Conservation (phyloP, 2,797 vertebrate species). For the Xiphorhynchus erythropygius region DNA sequence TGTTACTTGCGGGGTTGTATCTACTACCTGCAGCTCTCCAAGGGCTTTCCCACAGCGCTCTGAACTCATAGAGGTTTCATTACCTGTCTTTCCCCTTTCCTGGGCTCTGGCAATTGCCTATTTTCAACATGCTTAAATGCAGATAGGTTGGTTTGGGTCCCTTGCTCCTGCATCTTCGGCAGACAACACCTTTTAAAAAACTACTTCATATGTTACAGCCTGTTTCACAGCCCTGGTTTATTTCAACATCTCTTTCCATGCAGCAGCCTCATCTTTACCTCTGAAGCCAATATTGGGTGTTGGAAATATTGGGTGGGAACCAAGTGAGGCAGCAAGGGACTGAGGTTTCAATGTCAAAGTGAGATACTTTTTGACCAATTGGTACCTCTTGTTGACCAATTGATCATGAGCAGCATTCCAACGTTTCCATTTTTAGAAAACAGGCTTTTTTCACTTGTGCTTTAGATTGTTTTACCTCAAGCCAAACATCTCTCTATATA, state of each 20-base stretch:
- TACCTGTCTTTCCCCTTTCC: background rate
- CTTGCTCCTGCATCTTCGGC: background rate
- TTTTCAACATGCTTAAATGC: background rate
- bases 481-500: background rate
- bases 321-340: background rate
- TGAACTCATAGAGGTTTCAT: background rate
- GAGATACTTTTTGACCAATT: background rate
- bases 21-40: background rate
- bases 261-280: background rate
- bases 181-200: background rate
- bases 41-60: background rate
- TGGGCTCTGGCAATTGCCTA: background rate
- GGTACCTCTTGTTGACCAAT: background rate
- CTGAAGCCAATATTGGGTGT: background rate
- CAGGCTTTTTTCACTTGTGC: background rate
- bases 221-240: background rate
- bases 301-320: background rate
- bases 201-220: background rate
- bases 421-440: background rate
- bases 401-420: background rate
- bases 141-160: background rate
- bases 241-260: background rate
- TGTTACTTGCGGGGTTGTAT: background rate
- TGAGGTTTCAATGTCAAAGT: background rate
- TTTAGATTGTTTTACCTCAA: background rate